phyloP scores from a whole-genome alignment of 2,888 invertebrate genomes.

The Euzophera pinguis region DNA sequence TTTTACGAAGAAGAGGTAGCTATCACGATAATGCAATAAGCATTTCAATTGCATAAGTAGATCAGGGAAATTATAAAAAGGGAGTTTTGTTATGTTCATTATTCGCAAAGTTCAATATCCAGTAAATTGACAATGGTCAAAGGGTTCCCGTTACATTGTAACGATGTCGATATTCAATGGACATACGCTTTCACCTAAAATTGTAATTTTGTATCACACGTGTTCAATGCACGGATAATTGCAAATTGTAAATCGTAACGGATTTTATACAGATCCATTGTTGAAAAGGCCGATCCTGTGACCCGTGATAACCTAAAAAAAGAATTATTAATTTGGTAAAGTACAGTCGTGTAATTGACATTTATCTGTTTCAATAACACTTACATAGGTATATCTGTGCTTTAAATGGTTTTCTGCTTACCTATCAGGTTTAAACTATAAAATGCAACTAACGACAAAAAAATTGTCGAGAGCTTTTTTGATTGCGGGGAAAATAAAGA shows the following conservation, averaged over 20 bases:
- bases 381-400: not conserved
- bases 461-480: too few relatives aligned
- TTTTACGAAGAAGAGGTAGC: too few relatives aligned
- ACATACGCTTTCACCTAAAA: slow-evolving; percentile 40
- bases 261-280: slow-evolving; percentile 15
- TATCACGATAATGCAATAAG: too few relatives aligned
- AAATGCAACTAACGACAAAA: too few relatives aligned
- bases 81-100: too few relatives aligned
- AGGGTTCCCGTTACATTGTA: slow-evolving; percentile 30
- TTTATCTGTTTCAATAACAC: not conserved
- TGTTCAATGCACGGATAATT: slow-evolving; percentile 25
- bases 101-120: slow-evolving; percentile 25
- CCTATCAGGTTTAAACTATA: too few relatives aligned
- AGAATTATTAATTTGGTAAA: not conserved
- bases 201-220: slow-evolving; percentile 24
- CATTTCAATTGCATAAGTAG: too few relatives aligned
- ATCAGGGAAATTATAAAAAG: too few relatives aligned
- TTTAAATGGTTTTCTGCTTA: too few relatives aligned
- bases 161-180: slow-evolving; percentile 26
- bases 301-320: not conserved
- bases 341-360: not conserved
- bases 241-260: slow-evolving; percentile 21
- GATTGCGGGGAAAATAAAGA: too few relatives aligned
- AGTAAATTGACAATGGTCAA: slow-evolving; percentile 24
- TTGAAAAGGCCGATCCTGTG: slow-evolving; percentile 6